phyloP scores from a whole-genome alignment of 2,113 vertebrate species.

The Peromyscus californicus region DNA sequence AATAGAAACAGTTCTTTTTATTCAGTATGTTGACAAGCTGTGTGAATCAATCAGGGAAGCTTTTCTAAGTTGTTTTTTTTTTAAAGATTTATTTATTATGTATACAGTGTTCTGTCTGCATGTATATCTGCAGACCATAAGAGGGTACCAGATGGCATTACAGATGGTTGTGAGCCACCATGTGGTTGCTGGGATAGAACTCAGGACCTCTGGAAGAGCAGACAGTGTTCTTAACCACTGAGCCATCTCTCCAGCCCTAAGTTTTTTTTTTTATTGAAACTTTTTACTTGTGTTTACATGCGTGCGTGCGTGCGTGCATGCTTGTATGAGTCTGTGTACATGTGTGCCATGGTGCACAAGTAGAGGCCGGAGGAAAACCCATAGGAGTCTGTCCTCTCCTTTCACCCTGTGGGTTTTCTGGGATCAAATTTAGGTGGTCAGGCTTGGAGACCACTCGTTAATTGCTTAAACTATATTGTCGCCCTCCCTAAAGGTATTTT shows the following conservation, averaged over 20 bases:
- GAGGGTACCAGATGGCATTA: no score
- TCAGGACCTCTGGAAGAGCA: no score
- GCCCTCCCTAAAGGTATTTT: not conserved
- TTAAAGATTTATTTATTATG: no score
- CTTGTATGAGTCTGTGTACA: not conserved
- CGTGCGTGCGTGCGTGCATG: not conserved
- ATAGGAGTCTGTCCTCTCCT: not conserved
- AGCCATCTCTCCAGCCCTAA: no score
- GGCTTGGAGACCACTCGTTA: not conserved
- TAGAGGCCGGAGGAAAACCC: not conserved
- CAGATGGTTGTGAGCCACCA: no score
- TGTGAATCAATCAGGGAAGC: slow-evolving; percentile 21
- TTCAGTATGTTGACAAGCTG: not conserved
- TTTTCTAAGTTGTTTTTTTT: not conserved
- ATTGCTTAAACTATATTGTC: not conserved
- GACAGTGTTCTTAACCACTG: no score
- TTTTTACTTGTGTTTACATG: not conserved
- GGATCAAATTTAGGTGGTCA: not conserved
- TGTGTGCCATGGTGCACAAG: not conserved
- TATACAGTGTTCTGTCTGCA: no score
- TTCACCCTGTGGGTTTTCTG: not conserved
- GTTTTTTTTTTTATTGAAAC: not conserved
- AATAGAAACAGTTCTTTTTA: not conserved
- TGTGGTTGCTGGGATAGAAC: no score
- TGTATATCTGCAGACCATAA: no score